Evolutionary conservation across 2,888 invertebrate species (phyloP), one percentile per base, ranked within the genome.

Genomic region (Harpalus rubripes): DNA sequence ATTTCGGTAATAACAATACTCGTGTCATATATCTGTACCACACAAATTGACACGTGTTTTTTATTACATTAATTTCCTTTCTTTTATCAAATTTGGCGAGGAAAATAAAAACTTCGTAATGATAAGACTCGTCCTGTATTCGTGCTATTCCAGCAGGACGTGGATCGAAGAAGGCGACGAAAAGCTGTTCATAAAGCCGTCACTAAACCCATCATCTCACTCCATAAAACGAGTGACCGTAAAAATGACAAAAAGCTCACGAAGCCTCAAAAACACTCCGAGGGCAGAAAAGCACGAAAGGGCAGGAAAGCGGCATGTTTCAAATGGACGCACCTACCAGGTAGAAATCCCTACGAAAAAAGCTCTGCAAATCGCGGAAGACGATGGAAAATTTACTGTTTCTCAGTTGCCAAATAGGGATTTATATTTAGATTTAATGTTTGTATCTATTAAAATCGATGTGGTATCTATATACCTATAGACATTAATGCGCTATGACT

Each of bases 151-250:
- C 59, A 59, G 59, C 7, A 59, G 59, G 59, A 18, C 16, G 72
- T 72, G 88, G 88, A 87, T 86, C 86, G 87, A 86, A 86, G 80
- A 86, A 85, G 79, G 81, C 65, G 44, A 16, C 18, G 81, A 63
- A 65, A 81, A 81, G 88, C 87, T 89, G 89, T 89, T 90, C 90
- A 90, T 89, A 89, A 88, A 88, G 88, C 89, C 89, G 89, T 90
- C 89, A 89, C 89, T 89, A 89, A 89, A 89, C 88, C 89, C 89
- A 89, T 90, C 90, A 90, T 90, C 89, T 89, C 88, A 89, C 89
- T 86, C 89, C 90, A 89, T 90, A 90, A 90, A 90, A 89, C 88
- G 89, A 88, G 88, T 90, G 90, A 90, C 90, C 90, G 89, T 90
- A 90, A 90, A 90, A 90, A 90, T 88, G 89, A 89, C 89, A 89